Conservation (phyloP, 1,140 invertebrate species). For the Meloidogyne chitwoodi region DNA sequence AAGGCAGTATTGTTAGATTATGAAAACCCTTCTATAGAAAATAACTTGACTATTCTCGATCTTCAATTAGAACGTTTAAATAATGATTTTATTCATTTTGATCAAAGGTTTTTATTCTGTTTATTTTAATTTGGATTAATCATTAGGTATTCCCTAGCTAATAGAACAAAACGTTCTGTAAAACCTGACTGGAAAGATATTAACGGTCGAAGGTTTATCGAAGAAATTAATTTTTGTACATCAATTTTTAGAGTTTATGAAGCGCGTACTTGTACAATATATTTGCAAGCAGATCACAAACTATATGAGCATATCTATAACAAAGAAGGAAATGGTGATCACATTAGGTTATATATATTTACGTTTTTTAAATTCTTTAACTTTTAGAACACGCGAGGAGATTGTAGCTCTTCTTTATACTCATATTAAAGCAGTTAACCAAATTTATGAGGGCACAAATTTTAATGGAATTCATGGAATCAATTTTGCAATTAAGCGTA, state of each 20-base stretch:
- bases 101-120: background rate
- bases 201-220: background rate
- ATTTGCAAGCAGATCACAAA: slow-evolving; percentile 93
- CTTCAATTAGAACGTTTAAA: background rate
- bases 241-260: slow-evolving; percentile 26
- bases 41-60: background rate
- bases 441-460: slow-evolving; percentile 89
- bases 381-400: slow-evolving; percentile 76
- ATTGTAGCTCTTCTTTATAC: slow-evolving; percentile 92
- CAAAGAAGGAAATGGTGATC: slow-evolving; percentile 57
- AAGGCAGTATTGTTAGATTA: slow-evolving; percentile 70
- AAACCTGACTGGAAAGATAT: background rate
- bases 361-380: background rate
- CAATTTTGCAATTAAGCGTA: slow-evolving; percentile 93
- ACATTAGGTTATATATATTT: slow-evolving; percentile 39
- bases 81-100: background rate
- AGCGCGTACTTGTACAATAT: slow-evolving; percentile 78
- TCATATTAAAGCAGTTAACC: slow-evolving; percentile 95
- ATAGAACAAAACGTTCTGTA: background rate
- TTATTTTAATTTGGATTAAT: background rate
- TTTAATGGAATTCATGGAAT: slow-evolving; percentile 91
- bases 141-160: background rate
- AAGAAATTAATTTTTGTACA: background rate
- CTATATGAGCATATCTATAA: slow-evolving; percentile 81
- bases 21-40: background rate